These are phyloP conservation scores for Melanophora roralis DNA, from an alignment of 2,888 invertebrate genomes.

Conservation along the genomic window DNA sequence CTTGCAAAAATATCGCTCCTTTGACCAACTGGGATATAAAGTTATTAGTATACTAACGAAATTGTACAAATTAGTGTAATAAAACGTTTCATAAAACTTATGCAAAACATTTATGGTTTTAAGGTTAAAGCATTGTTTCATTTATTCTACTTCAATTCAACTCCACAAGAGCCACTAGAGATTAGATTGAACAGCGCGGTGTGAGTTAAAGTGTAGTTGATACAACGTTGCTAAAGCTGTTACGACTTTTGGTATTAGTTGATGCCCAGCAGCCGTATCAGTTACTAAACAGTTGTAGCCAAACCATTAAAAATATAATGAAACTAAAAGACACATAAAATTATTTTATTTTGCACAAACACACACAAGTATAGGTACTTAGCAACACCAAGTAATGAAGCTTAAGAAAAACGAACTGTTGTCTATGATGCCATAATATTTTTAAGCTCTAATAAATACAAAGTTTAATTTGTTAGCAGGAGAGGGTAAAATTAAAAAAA, in stretches of 20 bases:
- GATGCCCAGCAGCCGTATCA: slow-evolving; percentile 50
- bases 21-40: neutral
- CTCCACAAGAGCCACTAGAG: neutral
- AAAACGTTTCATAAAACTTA: slow-evolving; percentile 76
- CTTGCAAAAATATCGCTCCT: too few species aligned
- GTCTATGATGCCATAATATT: slow-evolving; percentile 42
- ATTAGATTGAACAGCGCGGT: neutral
- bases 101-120: slow-evolving; percentile 57
- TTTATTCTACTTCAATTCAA: slow-evolving; percentile 9
- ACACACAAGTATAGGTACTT: neutral
- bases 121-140: slow-evolving; percentile 45
- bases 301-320: slow-evolving; percentile 15
- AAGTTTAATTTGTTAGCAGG: slow-evolving; percentile 27
- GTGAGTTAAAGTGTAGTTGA: neutral
- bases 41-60: slow-evolving; percentile 19
- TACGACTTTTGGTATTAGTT: slow-evolving; percentile 43
- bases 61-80: slow-evolving; percentile 75
- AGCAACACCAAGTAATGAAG: neutral
- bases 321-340: slow-evolving; percentile 6
- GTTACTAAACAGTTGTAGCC: slow-evolving; percentile 51
- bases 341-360: neutral
- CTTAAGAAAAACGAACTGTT: slow-evolving; percentile 1
- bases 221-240: slow-evolving; percentile 15
- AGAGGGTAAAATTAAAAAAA: neutral
- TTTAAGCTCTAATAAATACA: slow-evolving; percentile 48